Conservation (phyloP, 2,888 invertebrate genomes). For the Meliscaeva auricollis region DNA sequence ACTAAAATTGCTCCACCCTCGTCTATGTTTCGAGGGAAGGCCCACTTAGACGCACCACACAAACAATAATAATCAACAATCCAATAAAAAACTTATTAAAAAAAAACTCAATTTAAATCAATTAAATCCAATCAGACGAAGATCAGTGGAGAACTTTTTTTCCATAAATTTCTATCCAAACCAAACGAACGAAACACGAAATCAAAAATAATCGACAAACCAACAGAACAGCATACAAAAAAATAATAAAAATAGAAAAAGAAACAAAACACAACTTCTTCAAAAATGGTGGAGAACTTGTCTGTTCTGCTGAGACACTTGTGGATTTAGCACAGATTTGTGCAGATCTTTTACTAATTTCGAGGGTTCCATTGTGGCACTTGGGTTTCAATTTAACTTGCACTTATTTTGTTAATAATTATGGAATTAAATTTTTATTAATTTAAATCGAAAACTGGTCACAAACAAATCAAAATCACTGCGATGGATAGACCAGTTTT, state of each 20-base stretch:
- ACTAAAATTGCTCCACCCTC: constrained; percentile 45
- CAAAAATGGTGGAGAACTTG: constrained; percentile 76
- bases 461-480: constrained; percentile 64
- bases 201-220: constrained; percentile 33
- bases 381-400: constrained; percentile 39
- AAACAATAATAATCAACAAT: constrained; percentile 42
- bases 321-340: constrained; percentile 72
- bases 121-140: constrained; percentile 70
- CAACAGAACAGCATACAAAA: constrained; percentile 43
- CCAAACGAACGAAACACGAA: constrained; percentile 26
- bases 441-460: constrained; percentile 54
- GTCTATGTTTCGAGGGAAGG: constrained; percentile 10
- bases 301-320: constrained; percentile 66
- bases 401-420: constrained; percentile 36
- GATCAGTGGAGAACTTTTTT: constrained; percentile 34
- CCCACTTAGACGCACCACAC: constrained; percentile 48
- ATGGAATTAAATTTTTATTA: constrained; percentile 31
- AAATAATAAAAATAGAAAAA: constrained; percentile 43
- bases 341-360: constrained; percentile 58
- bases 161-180: constrained; percentile 37
- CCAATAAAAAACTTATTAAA: constrained; percentile 40
- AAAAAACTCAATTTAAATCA: constrained; percentile 66
- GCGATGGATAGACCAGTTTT: constrained; percentile 64
- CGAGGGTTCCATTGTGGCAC: constrained; percentile 52
- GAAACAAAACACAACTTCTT: constrained; percentile 70